Percentiles rank a stretch among this genome's conserved stretches.
Evolutionary conservation across 2,888 invertebrate species (phyloP).

Genomic region (Nemotelus pantherinus): DNA sequence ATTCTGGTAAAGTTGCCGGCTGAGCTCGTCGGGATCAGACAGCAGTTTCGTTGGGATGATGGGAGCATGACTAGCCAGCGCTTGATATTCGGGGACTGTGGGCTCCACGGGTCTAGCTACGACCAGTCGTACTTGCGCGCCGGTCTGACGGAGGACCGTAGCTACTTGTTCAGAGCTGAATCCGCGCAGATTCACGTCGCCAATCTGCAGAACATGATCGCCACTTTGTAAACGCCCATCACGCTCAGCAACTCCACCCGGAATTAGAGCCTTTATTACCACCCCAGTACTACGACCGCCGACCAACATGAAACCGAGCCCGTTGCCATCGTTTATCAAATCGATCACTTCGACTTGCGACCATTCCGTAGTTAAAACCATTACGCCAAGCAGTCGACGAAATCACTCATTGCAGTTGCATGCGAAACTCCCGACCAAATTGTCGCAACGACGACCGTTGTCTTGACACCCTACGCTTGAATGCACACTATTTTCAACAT

Average conservation of each 20-base stretch:
- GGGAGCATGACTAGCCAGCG: constrained; percentile 79
- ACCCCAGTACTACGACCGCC: constrained; percentile 98
- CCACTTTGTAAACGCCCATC: constrained; percentile 96
- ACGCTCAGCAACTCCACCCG: constrained; percentile 95
- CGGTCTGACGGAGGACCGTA: constrained; percentile 77
- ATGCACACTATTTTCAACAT: no score
- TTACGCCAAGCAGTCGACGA: constrained; percentile 56
- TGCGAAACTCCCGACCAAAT: background rate
- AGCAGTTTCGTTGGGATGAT: constrained; percentile 92
- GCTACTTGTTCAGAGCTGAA: constrained; percentile 97
- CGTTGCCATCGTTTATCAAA: constrained; percentile 95
- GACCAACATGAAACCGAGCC: constrained; percentile 97
- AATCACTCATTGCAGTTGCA: constrained; percentile 28
- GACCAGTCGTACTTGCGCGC: constrained; percentile 80
- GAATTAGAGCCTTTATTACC: constrained; percentile 96
- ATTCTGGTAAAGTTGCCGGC: constrained; percentile 83
- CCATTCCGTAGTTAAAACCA: constrained; percentile 98
- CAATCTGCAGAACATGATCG: constrained; percentile 96
- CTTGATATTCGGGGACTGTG: constrained; percentile 80
- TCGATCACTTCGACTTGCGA: constrained; percentile 99
- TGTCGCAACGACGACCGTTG: constrained; percentile 25
- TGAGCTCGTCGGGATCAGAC: constrained; percentile 89
- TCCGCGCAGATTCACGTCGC: constrained; percentile 93
- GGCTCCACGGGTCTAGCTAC: constrained; percentile 94
- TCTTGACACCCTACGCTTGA: background rate